Percentiles rank a stretch among this genome's conserved stretches.
Conservation (phyloP, 1,140 invertebrate species). For the Drosophila sproati region DNA sequence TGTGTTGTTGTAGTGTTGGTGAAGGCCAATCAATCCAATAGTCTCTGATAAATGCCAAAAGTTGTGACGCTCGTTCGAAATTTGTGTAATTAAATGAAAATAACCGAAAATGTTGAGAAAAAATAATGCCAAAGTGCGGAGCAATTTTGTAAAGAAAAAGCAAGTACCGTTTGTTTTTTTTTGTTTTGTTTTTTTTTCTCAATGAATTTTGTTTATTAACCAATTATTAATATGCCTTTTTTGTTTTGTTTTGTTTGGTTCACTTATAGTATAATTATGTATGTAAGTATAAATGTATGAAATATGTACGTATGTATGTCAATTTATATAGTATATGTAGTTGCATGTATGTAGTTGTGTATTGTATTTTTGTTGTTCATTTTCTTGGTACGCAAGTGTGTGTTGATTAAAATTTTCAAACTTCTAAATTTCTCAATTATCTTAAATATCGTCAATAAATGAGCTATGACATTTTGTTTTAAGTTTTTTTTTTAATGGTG, state of each 20-base stretch:
- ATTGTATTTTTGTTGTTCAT: constrained; percentile 59
- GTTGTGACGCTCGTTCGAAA: background rate
- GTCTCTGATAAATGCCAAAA: constrained; percentile 52
- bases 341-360: constrained; percentile 55
- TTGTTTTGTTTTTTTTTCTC: constrained; percentile 56
- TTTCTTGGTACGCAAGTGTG: constrained; percentile 57
- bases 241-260: constrained; percentile 38
- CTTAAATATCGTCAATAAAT: constrained; percentile 12
- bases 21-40: constrained; percentile 54
- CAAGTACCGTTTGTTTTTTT: constrained; percentile 60
- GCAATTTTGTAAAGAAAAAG: constrained; percentile 74
- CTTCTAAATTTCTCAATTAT: constrained; percentile 6
- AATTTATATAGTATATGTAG: constrained; percentile 59
- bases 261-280: constrained; percentile 74
- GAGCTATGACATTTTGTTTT: constrained; percentile 20
- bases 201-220: constrained; percentile 80
- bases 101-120: constrained; percentile 37
- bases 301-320: constrained; percentile 69
- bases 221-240: constrained; percentile 72
- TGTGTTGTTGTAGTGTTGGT: constrained; percentile 53
- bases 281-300: constrained; percentile 83
- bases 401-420: constrained; percentile 31
- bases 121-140: constrained; percentile 37
- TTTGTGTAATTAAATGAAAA: constrained; percentile 4
- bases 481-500: constrained; percentile 1